Evolutionary conservation across 2,113 vertebrate species (phyloP).

Genomic region (Mungos mungo): DNA sequence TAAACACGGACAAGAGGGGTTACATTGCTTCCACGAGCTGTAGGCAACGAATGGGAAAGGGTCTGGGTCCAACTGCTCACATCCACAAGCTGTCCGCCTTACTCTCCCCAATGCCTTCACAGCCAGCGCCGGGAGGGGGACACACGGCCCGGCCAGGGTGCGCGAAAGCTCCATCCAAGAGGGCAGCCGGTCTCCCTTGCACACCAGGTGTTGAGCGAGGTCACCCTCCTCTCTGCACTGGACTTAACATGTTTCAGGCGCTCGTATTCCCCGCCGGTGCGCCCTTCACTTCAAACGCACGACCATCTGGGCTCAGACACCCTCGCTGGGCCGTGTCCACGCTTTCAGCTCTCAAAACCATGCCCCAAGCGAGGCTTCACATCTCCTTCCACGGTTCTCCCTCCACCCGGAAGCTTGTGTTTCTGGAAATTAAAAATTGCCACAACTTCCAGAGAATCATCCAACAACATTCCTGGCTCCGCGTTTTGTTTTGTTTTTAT

Average conservation of each 20-base stretch:
- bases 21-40: background rate
- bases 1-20: background rate
- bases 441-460: background rate
- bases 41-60: background rate
- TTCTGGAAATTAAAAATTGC: background rate
- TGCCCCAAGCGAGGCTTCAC: accelerated
- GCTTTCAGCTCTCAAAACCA: background rate
- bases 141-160: too few relatives aligned
- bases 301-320: background rate
- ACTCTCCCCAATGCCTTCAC: accelerated
- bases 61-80: background rate
- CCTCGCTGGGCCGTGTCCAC: too few relatives aligned
- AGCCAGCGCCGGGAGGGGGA: background rate
- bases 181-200: background rate
- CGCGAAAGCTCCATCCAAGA: background rate
- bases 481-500: background rate
- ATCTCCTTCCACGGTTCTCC: background rate
- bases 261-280: accelerated
- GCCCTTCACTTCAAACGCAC: background rate
- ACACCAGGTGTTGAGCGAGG: accelerated
- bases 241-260: background rate
- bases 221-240: background rate
- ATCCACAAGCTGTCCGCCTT: background rate
- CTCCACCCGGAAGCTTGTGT: background rate
- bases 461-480: background rate